These are phyloP conservation scores for Pangasius mekongensis DNA, from an alignment of 2,797 vertebrate species.

Conservation along the genomic window DNA sequence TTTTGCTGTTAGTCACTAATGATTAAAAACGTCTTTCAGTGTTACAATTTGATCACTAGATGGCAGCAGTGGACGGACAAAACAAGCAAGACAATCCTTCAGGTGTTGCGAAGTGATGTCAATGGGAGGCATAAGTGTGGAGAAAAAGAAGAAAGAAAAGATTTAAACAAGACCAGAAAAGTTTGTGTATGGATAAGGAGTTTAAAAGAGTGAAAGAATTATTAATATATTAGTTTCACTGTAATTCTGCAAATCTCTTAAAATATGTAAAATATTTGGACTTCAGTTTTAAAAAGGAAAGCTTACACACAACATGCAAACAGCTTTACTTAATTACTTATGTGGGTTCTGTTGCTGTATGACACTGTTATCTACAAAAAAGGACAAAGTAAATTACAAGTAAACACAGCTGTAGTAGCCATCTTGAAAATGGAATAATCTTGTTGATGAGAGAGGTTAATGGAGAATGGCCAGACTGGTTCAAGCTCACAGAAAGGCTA, in stretches of 20 bases:
- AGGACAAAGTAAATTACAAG: not conserved
- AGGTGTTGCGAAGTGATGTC: not conserved
- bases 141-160: not conserved
- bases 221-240: not conserved
- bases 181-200: not conserved
- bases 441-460: too few relatives aligned
- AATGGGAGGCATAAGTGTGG: not conserved
- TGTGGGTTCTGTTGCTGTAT: not conserved
- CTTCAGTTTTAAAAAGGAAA: not conserved
- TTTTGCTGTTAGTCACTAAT: not conserved
- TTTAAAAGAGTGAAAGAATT: not conserved
- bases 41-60: constrained; percentile 9
- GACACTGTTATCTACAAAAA: not conserved
- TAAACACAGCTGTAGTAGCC: not conserved
- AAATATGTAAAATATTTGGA: not conserved
- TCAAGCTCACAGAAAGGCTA: too few relatives aligned
- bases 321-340: not conserved
- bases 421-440: not conserved
- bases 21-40: not conserved
- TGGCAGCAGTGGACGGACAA: constrained; percentile 26
- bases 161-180: not conserved
- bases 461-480: too few relatives aligned
- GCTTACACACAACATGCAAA: not conserved
- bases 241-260: too few relatives aligned
- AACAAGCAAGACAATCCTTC: not conserved